Base-by-base conservation (phyloP, 1,140 invertebrate species). In the Drosophila ohnishii region DNA sequence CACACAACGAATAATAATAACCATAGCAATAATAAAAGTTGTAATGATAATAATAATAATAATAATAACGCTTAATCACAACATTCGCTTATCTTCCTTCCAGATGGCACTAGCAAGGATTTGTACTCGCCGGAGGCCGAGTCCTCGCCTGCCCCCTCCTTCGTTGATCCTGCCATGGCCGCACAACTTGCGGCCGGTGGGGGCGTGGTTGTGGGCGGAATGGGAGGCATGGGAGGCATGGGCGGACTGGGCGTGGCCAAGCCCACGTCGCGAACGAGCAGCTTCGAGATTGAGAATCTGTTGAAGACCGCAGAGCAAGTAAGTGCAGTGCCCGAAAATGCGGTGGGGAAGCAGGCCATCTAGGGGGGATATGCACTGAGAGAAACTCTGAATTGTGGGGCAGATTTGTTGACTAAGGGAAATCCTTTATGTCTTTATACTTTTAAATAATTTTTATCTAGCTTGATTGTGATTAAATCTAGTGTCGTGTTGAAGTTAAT, bases 251-350 rank as follows among this genome's bases (percentile, higher is more conserved):
- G 83, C 66, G 84, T 88, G 63, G 85, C 92, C 67, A 94, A 95
- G 92, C 93, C 94, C 70, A 95, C 95, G 60, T 97, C 96, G 25
- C 93, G 96, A 69, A 96, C 96, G 45, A 97, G 96, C 92, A 97
- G 96, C 32, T 97, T 97, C 82, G 97, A 97, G 93, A 97, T 97
- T 81, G 97, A 97, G 92, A 97, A 97, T 93, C 94, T 97, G 66
- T 93, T 97, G 57, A 97, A 97, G 93, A 93, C 93, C 73, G 94
- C 94, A 10, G 94, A 95, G 78, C 94, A 92, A 85, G 91, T 92
- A 91, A 91, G 90, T 86, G 35, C 28, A 50, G 25, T n/a, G 58
- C 14, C 40, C 59, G 59, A 65, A 65, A 48, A n/a, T 28, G 19
- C 16, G 28, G 34, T 25, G 32, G 34, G 47, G 10, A 44, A 67